Evolutionary conservation across 2,113 vertebrate species (phyloP).

Genomic region (Mastomys coucha): DNA sequence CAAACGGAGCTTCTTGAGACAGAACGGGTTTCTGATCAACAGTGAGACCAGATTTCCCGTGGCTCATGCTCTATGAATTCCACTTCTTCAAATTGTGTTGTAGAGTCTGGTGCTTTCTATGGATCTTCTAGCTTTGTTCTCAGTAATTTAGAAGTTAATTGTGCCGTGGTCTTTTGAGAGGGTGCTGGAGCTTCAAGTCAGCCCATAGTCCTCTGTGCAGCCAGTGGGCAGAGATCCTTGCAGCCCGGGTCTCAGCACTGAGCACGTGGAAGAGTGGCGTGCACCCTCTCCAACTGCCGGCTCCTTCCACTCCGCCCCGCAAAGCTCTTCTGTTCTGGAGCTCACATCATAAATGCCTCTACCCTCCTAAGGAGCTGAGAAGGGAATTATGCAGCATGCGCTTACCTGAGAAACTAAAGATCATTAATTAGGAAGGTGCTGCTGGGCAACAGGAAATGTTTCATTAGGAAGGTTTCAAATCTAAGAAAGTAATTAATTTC

Average conservation of each 20-base stretch:
- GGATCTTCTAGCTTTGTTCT: constrained; percentile 75
- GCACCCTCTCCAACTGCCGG: neutral
- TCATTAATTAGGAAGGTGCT: constrained; percentile 82
- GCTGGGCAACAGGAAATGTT: constrained; percentile 77
- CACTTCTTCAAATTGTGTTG: constrained; percentile 76
- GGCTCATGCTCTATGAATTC: constrained; percentile 75
- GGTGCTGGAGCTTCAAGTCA: constrained; percentile 5
- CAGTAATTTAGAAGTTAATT: constrained; percentile 78
- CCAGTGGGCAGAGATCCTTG: constrained; percentile 11
- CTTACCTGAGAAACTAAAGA: constrained; percentile 77
- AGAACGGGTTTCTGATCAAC: constrained; percentile 75
- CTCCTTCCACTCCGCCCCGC: constrained; percentile 14
- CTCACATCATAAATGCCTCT: constrained; percentile 45
- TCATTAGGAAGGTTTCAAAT: constrained; percentile 78
- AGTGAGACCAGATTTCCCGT: constrained; percentile 74
- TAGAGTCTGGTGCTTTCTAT: constrained; percentile 69
- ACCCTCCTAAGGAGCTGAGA: constrained; percentile 54
- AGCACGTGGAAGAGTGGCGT: neutral
- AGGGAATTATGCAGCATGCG: constrained; percentile 54
- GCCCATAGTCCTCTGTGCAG: neutral
- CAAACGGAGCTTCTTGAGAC: constrained; percentile 70
- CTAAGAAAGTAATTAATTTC: constrained; percentile 79
- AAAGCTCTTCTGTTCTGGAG: constrained; percentile 42
- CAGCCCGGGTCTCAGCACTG: neutral
- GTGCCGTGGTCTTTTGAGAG: constrained; percentile 66